Conservation (phyloP, 2,888 invertebrate species). For the Agonum fuliginosum region DNA sequence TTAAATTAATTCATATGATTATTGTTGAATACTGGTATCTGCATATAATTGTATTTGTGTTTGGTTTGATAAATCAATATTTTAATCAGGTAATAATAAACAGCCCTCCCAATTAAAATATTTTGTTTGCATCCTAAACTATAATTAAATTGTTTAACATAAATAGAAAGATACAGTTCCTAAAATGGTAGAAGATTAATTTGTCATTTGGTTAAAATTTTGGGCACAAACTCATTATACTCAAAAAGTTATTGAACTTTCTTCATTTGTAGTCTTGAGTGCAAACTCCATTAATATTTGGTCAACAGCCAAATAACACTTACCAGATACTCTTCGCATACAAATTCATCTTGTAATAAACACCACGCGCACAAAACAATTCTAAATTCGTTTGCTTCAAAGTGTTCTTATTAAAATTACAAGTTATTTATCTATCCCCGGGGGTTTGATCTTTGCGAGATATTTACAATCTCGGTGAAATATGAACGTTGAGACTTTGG, state of each 20-base stretch:
- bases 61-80: no score
- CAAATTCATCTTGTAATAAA: slow-evolving; percentile 23
- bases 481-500: not conserved
- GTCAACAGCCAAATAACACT: slow-evolving; percentile 52
- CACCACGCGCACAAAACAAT: not conserved
- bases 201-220: no score
- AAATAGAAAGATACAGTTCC: no score
- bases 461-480: slow-evolving; percentile 1
- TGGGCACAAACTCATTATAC: not conserved
- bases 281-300: slow-evolving; percentile 29
- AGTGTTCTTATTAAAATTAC: slow-evolving; percentile 3
- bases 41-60: no score
- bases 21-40: no score
- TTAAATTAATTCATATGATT: no score
- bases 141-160: no score
- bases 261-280: slow-evolving; percentile 24
- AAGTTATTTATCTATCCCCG: slow-evolving; percentile 1
- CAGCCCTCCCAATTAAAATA: no score
- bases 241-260: slow-evolving; percentile 19
- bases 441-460: slow-evolving; percentile 16
- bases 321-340: slow-evolving; percentile 27
- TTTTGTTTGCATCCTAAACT: no score
- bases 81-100: no score
- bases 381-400: not conserved
- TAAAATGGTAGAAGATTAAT: no score